Conservation (phyloP, 30 jellyfish, hydroid and myxozoan genomes). For the Turritopsis rubra region DNA sequence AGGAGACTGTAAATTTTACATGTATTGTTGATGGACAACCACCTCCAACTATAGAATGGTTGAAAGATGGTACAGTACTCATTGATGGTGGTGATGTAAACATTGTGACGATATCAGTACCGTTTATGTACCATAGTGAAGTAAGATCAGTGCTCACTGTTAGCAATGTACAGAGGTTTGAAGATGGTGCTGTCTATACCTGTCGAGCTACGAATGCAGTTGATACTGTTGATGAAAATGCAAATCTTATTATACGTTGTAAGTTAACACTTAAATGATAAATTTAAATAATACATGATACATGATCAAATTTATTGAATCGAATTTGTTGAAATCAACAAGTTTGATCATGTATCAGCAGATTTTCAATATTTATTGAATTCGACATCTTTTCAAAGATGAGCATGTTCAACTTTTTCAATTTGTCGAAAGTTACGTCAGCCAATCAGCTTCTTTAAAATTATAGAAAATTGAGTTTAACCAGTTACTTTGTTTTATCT, state of each 20-base stretch:
- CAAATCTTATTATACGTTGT: neutral
- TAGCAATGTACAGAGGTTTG: neutral
- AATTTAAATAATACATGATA: neutral
- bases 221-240: neutral
- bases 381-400: too few relatives aligned
- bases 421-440: too few relatives aligned
- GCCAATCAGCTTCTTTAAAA: too few relatives aligned
- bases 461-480: neutral
- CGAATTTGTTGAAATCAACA: too few relatives aligned
- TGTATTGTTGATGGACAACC: neutral
- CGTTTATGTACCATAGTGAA: neutral
- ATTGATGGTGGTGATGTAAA: neutral
- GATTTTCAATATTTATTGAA: too few relatives aligned
- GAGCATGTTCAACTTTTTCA: too few relatives aligned
- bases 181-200: slow-evolving; percentile 11
- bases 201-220: slow-evolving; percentile 9
- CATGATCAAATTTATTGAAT: too few relatives aligned
- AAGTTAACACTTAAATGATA: neutral
- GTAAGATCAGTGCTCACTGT: slow-evolving; percentile 10
- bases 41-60: slow-evolving; percentile 4
- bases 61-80: neutral
- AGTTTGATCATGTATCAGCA: too few relatives aligned
- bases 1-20: neutral
- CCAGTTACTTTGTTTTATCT: neutral
- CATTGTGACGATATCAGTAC: neutral